phyloP scores from a whole-genome alignment of 2,113 vertebrate genomes.

The Hipposideros armiger region DNA sequence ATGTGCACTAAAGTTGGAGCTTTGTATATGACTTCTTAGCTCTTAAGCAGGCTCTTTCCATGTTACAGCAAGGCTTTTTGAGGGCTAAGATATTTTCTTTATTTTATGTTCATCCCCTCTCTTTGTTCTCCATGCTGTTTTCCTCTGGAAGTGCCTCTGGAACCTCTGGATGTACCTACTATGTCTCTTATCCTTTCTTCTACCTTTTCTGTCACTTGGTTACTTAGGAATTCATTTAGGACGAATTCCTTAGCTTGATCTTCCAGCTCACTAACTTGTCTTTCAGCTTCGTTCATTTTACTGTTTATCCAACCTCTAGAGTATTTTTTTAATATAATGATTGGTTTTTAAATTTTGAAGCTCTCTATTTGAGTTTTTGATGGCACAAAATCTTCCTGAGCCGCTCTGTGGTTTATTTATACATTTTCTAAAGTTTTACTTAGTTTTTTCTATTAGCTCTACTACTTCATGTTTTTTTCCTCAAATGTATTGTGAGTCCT shows the following conservation, averaged over 20 bases:
- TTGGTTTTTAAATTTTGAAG: background rate
- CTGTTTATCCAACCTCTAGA: background rate
- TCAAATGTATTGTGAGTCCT: background rate
- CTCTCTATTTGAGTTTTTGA: background rate
- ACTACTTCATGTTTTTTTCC: background rate
- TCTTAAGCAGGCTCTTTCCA: background rate
- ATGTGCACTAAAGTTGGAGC: background rate
- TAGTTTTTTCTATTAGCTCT: background rate
- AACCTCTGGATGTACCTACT: background rate
- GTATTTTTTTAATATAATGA: background rate
- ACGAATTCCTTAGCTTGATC: background rate
- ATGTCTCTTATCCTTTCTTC: background rate
- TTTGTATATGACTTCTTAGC: background rate
- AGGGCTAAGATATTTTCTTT: background rate
- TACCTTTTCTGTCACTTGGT: background rate
- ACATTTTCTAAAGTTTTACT: background rate
- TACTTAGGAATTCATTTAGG: background rate
- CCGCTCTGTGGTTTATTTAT: background rate
- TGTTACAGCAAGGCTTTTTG: background rate
- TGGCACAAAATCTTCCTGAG: background rate
- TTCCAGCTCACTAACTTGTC: background rate
- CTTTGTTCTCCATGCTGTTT: background rate
- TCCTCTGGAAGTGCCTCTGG: background rate
- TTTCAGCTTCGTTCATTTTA: constrained; percentile 6
- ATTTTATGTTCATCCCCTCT: background rate